Base-by-base conservation (phyloP, 2,113 vertebrate genomes). In the Apteryx mantelli region DNA sequence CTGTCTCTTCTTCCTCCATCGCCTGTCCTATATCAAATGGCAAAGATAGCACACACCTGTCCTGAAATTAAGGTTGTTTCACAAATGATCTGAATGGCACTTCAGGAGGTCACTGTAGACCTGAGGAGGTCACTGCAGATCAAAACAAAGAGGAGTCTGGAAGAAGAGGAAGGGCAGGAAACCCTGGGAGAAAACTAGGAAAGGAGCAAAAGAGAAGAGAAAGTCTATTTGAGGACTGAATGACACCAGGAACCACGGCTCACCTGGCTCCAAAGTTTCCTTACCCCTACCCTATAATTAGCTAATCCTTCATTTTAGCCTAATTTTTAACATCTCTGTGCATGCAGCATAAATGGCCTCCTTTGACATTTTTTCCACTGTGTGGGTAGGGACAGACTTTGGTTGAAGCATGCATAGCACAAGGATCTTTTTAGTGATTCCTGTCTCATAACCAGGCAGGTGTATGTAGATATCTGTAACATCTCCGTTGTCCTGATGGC, bases 31-130 rank as follows among this genome's bases (percentile, higher is more conserved):
- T 63, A 56, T 75, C 80, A 83, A 53, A 88, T 53, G 46, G 61
- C 83, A 93, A 66, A 91, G 68, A 63, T 13, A 93, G 68, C 44
- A 66, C 30, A 75, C 66, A 76, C 42, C 30, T 77, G 66, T 70
- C 76, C 70, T 66, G 12, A 85, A 96, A 90, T 88, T 44, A 78
- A 86, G 36, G 36, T 42, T 88, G 21, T 86, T 94, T 92, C 58
- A 44, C 40, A 81, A 85, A 50, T 46, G 30, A 25, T 88, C 58
- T 86, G 36, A 69, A 28, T 40, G 20, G 69, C 26, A 26, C 69
- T 82, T 91, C 63, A 46, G 66, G 40, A 76, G 15, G 11, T 84
- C 25, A n/a, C 28, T 61, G 56, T 42, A 66, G 64, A 58, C n/a
- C n/a, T 58, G 56, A 70, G 61, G 38, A 65, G 15, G 13, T 84